Evolutionary conservation across 2,797 vertebrate genomes (phyloP), one percentile per base, ranked within the genome.

Genomic region (Myotis vivesi): DNA sequence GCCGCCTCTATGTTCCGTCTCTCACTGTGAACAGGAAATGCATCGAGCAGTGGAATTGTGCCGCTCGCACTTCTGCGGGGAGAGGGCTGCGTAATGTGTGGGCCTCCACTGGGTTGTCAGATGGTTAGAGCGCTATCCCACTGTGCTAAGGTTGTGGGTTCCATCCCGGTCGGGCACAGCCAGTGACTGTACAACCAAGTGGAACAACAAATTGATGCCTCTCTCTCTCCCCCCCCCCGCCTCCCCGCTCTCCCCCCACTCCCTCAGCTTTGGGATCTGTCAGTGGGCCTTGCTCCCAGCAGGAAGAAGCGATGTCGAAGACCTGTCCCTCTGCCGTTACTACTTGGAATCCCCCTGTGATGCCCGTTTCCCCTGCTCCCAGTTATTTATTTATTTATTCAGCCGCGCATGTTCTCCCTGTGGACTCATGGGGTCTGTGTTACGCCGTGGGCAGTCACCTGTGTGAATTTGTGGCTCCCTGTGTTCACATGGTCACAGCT

Each of bases 1-100:
- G 30, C 57, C 25, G 8, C 19, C 9, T 36, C 44, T 5, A 0
- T 22, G 2, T 8, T 16, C 22, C 10, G 12, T 13, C 80, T 92
- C 17, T 66, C 38, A 1, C 19, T 55, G 71, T 6, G 8, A 41
- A 9, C 59, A 30, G 25, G 66, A 33, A 87, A 9, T 9, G 0
- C 38, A 4, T 0, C 53, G 91, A 51, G 2, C 41, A 8, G 25
- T 2, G 22, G 20, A 2, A 4, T 71, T 46, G 44, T 22, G 8
- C n/a, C 62, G n/a, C 9, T 10, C 8, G 51, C 51, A 20, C 25
- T 19, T 19, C 6, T 20, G 59, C 3, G 25, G 76, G 59, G 71
- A 71, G 46, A 46, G 30, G 6, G 33, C 38, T n/a, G n/a, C 6
- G 19, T 38, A 25, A 62, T 28, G 6, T 6, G 20, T 25, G 64